Evolutionary conservation across 2,113 vertebrate species (phyloP), one percentile per base, ranked within the genome.

Genomic region (Gobius niger): DNA sequence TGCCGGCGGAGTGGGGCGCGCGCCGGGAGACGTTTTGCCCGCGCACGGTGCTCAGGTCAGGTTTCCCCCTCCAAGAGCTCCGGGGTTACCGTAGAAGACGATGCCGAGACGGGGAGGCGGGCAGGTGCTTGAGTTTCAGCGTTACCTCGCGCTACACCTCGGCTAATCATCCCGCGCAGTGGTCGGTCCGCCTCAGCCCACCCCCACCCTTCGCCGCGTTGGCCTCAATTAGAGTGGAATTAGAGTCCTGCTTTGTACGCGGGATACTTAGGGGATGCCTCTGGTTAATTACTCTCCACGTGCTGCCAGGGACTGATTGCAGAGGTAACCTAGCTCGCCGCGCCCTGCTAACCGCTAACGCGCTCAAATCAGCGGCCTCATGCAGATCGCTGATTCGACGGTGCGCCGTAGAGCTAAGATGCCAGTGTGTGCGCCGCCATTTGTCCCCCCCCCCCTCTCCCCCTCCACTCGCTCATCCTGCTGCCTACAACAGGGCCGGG

Each of bases 211-310:
- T 78, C 40, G 77, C 85, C 42, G 34, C 52, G 67, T 83, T 89
- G 84, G 82, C 86, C 88, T 90, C 88, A 92, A 92, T 92, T 92
- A 93, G 85, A 42, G 70, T 59, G 81, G 90, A 91, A 90, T 92
- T 90, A 89, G 87, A 91, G 89, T 89, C 88, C 88, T 80, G 72
- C 79, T 87, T 83, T 82, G 70, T 49, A 82, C 78, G 86, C 70
- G 64, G 68, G 78, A 88, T 90, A 81, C 83, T 83, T 75, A 71
- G 80, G 87, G 86, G 89, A 85, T 15, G 53, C 50, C 44, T 77
- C 77, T 88, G 76, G 87, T 91, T 92, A 90, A 91, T 93, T 92
- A 92, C 85, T 77, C 68, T 82, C 76, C 69, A 72, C 46, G 81
- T 91, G 89, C 83, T 91, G 89, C 79, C 73, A 75, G 82, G 82